Conservation (phyloP, 1,140 invertebrate species). For the Drosophila obscura region DNA sequence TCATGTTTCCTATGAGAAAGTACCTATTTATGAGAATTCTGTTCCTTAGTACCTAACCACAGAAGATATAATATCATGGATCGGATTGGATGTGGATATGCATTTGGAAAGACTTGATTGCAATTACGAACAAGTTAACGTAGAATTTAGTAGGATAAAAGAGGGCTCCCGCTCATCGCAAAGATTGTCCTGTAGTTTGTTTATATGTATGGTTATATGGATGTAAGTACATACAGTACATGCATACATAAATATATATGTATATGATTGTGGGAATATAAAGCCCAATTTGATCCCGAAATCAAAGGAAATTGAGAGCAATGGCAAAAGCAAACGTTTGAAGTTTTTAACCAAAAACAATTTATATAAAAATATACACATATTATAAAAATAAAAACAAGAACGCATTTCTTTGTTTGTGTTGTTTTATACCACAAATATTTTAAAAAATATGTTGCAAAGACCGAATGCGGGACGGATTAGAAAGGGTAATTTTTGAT, state of each 20-base stretch:
- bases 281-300: constrained; percentile 9
- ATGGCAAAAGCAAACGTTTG: constrained; percentile 55
- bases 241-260: too few species aligned
- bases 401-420: constrained; percentile 26
- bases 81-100: constrained; percentile 5
- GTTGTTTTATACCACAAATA: constrained; percentile 50
- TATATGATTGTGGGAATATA: constrained; percentile 9
- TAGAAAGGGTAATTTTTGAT: constrained; percentile 14
- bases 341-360: constrained; percentile 46
- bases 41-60: constrained; percentile 28
- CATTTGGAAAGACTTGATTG: constrained; percentile 43
- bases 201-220: background rate
- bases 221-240: too few species aligned
- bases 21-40: constrained; percentile 50
- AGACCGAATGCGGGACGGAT: background rate
- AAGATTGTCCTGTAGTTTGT: constrained; percentile 15
- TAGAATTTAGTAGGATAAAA: constrained; percentile 25
- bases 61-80: constrained; percentile 15
- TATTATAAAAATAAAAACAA: constrained; percentile 40
- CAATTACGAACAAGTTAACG: constrained; percentile 53
- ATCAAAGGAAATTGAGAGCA: constrained; percentile 38
- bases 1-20: constrained; percentile 52
- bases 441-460: constrained; percentile 49
- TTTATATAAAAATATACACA: constrained; percentile 60
- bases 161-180: background rate